These are phyloP conservation scores for Eupithecia insigniata DNA, from an alignment of 2,888 invertebrate genomes.

Conservation along the genomic window DNA sequence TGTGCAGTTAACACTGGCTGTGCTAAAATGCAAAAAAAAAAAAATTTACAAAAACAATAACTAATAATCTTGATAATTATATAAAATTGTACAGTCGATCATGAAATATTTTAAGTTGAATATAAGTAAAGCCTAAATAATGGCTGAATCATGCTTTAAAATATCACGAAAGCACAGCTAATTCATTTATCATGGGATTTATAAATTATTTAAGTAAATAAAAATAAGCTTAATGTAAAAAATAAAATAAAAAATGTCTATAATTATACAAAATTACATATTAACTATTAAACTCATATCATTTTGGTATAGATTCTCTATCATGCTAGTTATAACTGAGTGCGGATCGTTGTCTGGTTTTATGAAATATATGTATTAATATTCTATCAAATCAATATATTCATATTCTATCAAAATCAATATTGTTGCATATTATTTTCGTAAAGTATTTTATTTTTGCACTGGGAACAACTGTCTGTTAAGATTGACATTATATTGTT, in stretches of 20 bases:
- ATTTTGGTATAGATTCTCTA: constrained; percentile 29
- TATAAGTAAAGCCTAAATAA: background rate
- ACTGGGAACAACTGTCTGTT: background rate
- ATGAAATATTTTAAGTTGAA: background rate
- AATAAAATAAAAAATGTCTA: background rate
- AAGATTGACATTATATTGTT: background rate
- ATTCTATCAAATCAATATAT: too few species aligned
- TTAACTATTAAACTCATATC: constrained; percentile 18
- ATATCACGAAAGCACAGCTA: background rate
- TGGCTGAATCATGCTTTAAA: background rate
- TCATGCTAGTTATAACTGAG: background rate
- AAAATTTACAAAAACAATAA: background rate
- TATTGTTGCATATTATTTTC: background rate
- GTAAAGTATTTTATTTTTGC: background rate
- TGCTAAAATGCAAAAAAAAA: too few species aligned
- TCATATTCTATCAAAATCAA: too few species aligned
- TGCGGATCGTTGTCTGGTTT: background rate
- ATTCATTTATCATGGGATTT: background rate
- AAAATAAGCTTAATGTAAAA: background rate
- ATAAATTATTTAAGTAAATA: background rate
- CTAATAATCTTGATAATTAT: background rate
- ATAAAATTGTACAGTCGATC: background rate
- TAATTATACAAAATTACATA: constrained; percentile 24
- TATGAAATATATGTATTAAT: background rate
- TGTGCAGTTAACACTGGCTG: too few species aligned